These are phyloP conservation scores for Lindbergichthys nudifrons DNA, from an alignment of 2,797 vertebrate species.

Conservation along the genomic window DNA sequence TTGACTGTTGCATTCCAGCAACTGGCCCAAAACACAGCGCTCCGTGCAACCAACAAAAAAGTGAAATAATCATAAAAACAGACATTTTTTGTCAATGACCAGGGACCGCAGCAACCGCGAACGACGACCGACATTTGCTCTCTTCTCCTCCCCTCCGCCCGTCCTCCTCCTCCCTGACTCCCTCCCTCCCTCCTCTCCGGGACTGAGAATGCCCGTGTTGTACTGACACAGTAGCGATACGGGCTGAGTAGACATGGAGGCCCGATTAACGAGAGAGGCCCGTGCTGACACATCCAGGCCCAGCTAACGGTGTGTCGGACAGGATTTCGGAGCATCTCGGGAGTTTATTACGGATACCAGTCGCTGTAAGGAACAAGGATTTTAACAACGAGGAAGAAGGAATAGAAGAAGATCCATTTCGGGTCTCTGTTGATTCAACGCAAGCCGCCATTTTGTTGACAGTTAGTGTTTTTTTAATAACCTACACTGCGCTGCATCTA, in stretches of 20 bases:
- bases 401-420: constrained; percentile 87
- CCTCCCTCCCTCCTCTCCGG: constrained; percentile 63
- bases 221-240: constrained; percentile 88
- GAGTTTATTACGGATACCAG: constrained; percentile 70
- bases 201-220: constrained; percentile 86
- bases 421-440: constrained; percentile 89
- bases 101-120: constrained; percentile 61
- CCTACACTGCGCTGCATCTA: constrained; percentile 75
- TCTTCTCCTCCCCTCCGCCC: constrained; percentile 44
- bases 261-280: constrained; percentile 86
- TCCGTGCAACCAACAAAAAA: constrained; percentile 16
- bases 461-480: constrained; percentile 87
- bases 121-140: constrained; percentile 78
- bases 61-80: constrained; percentile 35
- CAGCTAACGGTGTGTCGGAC: constrained; percentile 77
- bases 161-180: constrained; percentile 48
- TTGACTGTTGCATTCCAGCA: constrained; percentile 48
- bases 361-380: constrained; percentile 66
- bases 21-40: background rate
- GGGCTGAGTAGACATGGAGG: constrained; percentile 90
- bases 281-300: constrained; percentile 83
- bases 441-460: constrained; percentile 91
- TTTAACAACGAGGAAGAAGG: constrained; percentile 59
- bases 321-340: constrained; percentile 70
- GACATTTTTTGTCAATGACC: constrained; percentile 59